phyloP scores from a whole-genome alignment of 2,113 vertebrate species.

The Nanger granti region DNA sequence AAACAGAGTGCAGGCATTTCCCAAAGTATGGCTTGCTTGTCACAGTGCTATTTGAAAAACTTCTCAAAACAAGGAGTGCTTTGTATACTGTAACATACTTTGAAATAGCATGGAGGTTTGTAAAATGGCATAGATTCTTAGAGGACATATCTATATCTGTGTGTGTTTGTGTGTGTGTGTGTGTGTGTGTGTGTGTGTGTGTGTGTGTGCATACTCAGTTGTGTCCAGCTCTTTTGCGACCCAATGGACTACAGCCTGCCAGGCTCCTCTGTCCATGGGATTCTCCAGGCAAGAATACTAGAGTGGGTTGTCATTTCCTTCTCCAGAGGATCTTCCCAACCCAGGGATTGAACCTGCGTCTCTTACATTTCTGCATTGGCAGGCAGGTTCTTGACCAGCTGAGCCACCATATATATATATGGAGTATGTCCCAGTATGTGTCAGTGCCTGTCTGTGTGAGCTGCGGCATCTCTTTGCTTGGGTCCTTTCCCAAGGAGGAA shows the following conservation, averaged over 20 bases:
- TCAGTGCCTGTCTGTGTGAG: background rate
- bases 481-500: background rate
- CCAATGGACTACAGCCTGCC: background rate
- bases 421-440: background rate
- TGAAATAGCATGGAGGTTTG: background rate
- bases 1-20: background rate
- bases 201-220: background rate
- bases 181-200: background rate
- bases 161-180: background rate
- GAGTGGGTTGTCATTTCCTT: background rate
- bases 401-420: background rate
- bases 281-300: background rate
- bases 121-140: background rate
- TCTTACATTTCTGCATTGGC: background rate
- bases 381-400: background rate
- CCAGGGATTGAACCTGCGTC: background rate
- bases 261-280: background rate
- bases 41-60: background rate
- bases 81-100: background rate
- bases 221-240: background rate
- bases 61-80: constrained; percentile 17
- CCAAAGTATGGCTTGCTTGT: background rate
- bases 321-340: background rate
- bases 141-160: background rate
- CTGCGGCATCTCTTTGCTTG: background rate